Evolutionary conservation across 2,888 invertebrate genomes (phyloP).

Genomic region (Drosophila austrosaltans): DNA sequence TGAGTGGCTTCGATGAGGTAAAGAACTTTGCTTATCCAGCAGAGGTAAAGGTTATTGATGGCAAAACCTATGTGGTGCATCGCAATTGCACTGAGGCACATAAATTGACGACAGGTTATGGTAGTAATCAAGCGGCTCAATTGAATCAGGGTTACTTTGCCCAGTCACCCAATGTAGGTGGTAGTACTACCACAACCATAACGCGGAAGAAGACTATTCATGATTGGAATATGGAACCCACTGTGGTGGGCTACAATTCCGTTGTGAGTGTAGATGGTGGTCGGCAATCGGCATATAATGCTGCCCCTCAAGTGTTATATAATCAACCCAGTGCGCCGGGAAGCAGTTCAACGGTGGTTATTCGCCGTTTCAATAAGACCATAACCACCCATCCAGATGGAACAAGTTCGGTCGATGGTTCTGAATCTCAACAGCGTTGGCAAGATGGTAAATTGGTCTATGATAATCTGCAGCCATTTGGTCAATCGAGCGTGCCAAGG

Average conservation of each 20-base stretch:
- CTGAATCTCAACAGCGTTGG: slow-evolving; percentile 79
- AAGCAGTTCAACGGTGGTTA: slow-evolving; percentile 65
- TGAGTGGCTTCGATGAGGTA: slow-evolving; percentile 79
- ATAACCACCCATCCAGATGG: slow-evolving; percentile 76
- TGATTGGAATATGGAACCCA: slow-evolving; percentile 78
- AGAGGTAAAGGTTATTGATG: slow-evolving; percentile 81
- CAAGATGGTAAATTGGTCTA: slow-evolving; percentile 79
- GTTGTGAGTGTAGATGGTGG: slow-evolving; percentile 68
- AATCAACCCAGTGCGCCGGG: slow-evolving; percentile 50
- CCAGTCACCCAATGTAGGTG: slow-evolving; percentile 18
- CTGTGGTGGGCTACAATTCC: slow-evolving; percentile 79
- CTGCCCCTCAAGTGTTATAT: slow-evolving; percentile 34
- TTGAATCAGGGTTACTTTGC: slow-evolving; percentile 35
- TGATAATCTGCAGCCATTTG: slow-evolving; percentile 78
- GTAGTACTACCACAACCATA: slow-evolving; percentile 56
- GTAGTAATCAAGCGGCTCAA: slow-evolving; percentile 43
- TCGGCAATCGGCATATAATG: slow-evolving; percentile 20
- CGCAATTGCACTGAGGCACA: slow-evolving; percentile 81
- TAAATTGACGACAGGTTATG: slow-evolving; percentile 52
- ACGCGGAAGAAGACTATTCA: slow-evolving; percentile 69
- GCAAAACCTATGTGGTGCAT: slow-evolving; percentile 81
- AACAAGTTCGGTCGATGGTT: slow-evolving; percentile 73
- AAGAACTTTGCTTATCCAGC: slow-evolving; percentile 80
- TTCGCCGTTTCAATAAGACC: slow-evolving; percentile 76
- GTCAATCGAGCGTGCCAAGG: slow-evolving; percentile 66